Conservation (phyloP, 2,797 vertebrate species). For the Threskiornis aethiopicus region DNA sequence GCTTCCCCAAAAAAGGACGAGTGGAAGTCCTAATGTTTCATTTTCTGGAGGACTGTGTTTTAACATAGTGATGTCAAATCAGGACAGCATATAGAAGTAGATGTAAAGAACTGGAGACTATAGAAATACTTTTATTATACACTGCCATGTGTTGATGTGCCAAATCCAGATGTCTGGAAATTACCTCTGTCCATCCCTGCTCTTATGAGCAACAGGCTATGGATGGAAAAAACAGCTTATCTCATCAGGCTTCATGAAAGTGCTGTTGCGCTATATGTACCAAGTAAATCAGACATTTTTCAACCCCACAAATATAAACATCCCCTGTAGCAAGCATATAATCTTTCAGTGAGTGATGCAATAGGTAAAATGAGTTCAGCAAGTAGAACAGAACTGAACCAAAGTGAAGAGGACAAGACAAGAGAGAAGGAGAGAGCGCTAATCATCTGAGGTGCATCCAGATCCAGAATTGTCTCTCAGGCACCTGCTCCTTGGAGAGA, state of each 20-base stretch:
- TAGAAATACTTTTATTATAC: neutral
- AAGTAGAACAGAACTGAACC: neutral
- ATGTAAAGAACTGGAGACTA: neutral
- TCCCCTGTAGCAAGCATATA: neutral
- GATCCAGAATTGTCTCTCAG: neutral
- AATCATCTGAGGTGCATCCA: neutral
- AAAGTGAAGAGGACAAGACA: neutral
- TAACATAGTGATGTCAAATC: neutral
- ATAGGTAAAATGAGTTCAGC: neutral
- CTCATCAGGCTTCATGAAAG: neutral
- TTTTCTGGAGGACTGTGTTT: neutral
- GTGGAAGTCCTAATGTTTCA: neutral
- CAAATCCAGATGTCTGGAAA: neutral
- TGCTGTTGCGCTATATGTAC: neutral
- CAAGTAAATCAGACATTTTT: neutral
- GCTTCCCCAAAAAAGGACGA: neutral
- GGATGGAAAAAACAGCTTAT: neutral
- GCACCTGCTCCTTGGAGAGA: neutral
- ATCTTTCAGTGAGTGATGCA: neutral
- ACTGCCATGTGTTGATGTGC: neutral
- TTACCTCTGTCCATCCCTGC: neutral
- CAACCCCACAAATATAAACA: neutral
- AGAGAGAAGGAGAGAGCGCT: neutral
- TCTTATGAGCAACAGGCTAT: neutral
- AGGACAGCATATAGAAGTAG: neutral